Evolutionary conservation across 2,888 invertebrate species (phyloP).

Genomic region (Perithous albicinctus): DNA sequence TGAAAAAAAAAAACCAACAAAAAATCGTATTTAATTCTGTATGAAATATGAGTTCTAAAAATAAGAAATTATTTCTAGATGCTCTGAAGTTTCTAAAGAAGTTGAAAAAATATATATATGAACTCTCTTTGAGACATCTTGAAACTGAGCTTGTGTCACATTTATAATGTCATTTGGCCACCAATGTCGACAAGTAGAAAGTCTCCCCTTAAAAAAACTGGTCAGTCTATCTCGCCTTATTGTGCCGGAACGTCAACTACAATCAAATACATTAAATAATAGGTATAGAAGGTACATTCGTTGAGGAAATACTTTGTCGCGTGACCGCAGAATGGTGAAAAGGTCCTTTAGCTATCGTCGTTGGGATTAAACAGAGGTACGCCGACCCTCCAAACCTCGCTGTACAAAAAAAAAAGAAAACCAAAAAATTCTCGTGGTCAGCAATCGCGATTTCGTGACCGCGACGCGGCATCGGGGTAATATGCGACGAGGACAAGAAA

Average conservation of each 20-base stretch:
- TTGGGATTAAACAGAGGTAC: constrained; percentile 44
- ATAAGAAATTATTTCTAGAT: too few relatives aligned
- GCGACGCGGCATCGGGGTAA: constrained; percentile 50
- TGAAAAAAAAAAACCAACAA: too few relatives aligned
- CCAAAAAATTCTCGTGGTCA: constrained; percentile 34
- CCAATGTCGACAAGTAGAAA: too few relatives aligned
- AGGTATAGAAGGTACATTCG: constrained; percentile 17
- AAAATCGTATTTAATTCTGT: too few relatives aligned
- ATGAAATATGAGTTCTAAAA: too few relatives aligned
- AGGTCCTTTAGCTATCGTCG: constrained; percentile 26
- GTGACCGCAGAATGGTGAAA: constrained; percentile 41
- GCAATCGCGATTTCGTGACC: constrained; percentile 63
- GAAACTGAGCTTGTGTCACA: too few relatives aligned
- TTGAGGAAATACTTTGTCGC: constrained; percentile 48
- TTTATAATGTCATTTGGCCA: too few relatives aligned
- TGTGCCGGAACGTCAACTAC: neutral
- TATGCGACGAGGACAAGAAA: constrained; percentile 50
- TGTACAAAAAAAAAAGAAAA: constrained; percentile 5
- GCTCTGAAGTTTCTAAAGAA: too few relatives aligned
- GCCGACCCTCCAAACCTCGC: constrained; percentile 12
- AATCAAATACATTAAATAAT: constrained; percentile 43
- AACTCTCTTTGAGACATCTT: too few relatives aligned
- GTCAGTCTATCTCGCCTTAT: too few relatives aligned
- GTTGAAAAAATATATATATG: too few relatives aligned
- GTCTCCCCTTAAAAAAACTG: too few relatives aligned